phyloP scores from a whole-genome alignment of 2,888 invertebrate species.

The Thymelicus lineola region DNA sequence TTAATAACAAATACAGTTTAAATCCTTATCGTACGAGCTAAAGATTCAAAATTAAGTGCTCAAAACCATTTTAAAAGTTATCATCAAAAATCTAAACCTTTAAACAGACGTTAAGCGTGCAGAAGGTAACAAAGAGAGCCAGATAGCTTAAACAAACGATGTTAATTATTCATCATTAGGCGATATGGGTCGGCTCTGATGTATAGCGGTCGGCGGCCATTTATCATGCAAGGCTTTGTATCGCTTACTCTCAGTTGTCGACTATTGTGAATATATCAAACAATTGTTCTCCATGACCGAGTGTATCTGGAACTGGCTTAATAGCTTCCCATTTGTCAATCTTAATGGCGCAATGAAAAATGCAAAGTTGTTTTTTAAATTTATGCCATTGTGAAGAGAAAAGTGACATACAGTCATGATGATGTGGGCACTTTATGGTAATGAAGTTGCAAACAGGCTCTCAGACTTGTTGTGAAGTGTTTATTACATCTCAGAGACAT shows the following conservation, averaged over 20 bases:
- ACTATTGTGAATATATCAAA: conserved; percentile 41
- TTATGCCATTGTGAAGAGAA: conserved; percentile 29
- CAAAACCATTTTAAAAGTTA: not conserved
- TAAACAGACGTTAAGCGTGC: conserved; percentile 4
- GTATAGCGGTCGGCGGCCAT: conserved; percentile 53
- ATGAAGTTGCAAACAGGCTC: not conserved
- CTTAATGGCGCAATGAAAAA: conserved; percentile 37
- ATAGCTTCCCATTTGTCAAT: conserved; percentile 37
- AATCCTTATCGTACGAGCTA: not conserved
- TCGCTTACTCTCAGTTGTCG: conserved; percentile 40
- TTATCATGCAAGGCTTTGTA: conserved; percentile 53
- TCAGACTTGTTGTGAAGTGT: not conserved
- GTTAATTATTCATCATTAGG: conserved; percentile 75
- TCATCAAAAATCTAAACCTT: conserved; percentile 3
- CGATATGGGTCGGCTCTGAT: conserved; percentile 52
- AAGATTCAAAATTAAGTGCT: not conserved
- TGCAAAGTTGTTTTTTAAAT: conserved; percentile 35
- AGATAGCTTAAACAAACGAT: conserved; percentile 60
- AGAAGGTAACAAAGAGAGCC: conserved; percentile 45
- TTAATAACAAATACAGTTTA: too few species aligned
- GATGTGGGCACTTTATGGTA: conserved; percentile 17
- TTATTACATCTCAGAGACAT: conserved; percentile 4
- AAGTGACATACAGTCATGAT: conserved; percentile 28
- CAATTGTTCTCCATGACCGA: conserved; percentile 37
- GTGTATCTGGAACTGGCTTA: conserved; percentile 37